phyloP scores from a whole-genome alignment of 53 echinoderm and acorn worm species.

The Holothuria leucospilota region DNA sequence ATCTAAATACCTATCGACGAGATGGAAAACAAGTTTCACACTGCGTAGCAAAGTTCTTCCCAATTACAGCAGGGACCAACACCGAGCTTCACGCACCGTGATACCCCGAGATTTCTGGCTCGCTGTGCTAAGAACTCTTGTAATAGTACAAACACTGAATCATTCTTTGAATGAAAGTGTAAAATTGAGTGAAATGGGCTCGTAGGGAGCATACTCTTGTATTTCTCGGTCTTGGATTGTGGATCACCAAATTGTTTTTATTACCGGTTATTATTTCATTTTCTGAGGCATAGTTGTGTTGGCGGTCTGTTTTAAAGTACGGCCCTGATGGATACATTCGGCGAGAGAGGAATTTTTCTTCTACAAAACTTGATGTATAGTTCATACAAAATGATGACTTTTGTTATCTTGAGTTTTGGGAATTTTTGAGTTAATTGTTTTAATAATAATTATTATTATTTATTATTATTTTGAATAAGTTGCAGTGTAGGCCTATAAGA shows the following conservation, averaged over 20 bases:
- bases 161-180: slow-evolving; percentile 27
- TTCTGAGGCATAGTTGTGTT: slow-evolving; percentile 19
- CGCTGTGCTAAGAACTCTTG: too few relatives aligned
- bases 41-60: slow-evolving; percentile 31
- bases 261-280: slow-evolving; percentile 29
- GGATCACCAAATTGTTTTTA: slow-evolving; percentile 35
- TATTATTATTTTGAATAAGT: too few relatives aligned
- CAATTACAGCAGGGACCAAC: slow-evolving; percentile 32
- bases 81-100: slow-evolving; percentile 31
- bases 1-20: background rate
- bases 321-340: too few relatives aligned
- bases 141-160: background rate
- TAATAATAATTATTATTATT: too few relatives aligned
- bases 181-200: slow-evolving; percentile 10
- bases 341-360: too few relatives aligned
- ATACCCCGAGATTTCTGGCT: slow-evolving; percentile 8
- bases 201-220: slow-evolving; percentile 21
- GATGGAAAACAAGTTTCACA: slow-evolving; percentile 35
- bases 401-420: too few relatives aligned
- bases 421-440: too few relatives aligned
- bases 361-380: too few relatives aligned
- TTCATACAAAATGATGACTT: too few relatives aligned
- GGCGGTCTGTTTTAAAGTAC: background rate
- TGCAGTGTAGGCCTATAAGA: too few relatives aligned
- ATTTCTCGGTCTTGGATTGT: slow-evolving; percentile 9